These are phyloP conservation scores for Cheilosia pagana DNA, from an alignment of 2,888 invertebrate species.

Conservation along the genomic window DNA sequence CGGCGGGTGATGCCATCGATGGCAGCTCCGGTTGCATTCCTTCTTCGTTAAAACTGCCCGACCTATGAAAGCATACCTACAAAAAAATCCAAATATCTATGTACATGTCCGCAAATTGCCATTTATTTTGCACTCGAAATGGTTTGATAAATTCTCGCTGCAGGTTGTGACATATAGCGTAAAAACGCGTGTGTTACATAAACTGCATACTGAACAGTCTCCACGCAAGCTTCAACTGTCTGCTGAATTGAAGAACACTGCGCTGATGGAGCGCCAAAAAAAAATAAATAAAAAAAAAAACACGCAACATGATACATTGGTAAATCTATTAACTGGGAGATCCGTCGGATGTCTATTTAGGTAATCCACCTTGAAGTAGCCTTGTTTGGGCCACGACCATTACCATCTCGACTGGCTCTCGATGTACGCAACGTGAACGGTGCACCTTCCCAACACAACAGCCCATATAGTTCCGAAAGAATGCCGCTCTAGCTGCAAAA, in stretches of 20 bases:
- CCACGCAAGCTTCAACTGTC: conserved; percentile 20
- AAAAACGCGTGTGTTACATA: conserved; percentile 76
- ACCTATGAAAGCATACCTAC: conserved; percentile 18
- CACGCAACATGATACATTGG: conserved; percentile 70
- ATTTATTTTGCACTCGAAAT: conserved; percentile 72
- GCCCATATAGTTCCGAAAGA: conserved; percentile 72
- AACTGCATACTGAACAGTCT: conserved; percentile 76
- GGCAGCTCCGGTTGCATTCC: conserved; percentile 62
- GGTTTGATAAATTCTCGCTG: conserved; percentile 71
- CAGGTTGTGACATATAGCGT: conserved; percentile 75
- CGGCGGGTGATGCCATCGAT: conserved; percentile 73
- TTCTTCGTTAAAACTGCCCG: conserved; percentile 55
- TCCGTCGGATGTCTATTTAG: conserved; percentile 75
- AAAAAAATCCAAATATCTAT: conserved; percentile 19
- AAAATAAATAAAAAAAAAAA: conserved; percentile 11
- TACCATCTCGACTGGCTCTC: conserved; percentile 57
- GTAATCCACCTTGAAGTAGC: conserved; percentile 74
- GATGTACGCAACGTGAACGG: conserved; percentile 23
- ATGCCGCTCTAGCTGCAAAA: conserved; percentile 47
- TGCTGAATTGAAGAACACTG: conserved; percentile 47
- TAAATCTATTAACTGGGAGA: conserved; percentile 74
- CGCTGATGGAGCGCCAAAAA: conserved; percentile 36
- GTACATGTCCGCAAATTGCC: conserved; percentile 73
- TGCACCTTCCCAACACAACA: conserved; percentile 71
- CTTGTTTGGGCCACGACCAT: conserved; percentile 68